Conservation (phyloP, 2,113 vertebrate species). For the Meleagris gallopavo region DNA sequence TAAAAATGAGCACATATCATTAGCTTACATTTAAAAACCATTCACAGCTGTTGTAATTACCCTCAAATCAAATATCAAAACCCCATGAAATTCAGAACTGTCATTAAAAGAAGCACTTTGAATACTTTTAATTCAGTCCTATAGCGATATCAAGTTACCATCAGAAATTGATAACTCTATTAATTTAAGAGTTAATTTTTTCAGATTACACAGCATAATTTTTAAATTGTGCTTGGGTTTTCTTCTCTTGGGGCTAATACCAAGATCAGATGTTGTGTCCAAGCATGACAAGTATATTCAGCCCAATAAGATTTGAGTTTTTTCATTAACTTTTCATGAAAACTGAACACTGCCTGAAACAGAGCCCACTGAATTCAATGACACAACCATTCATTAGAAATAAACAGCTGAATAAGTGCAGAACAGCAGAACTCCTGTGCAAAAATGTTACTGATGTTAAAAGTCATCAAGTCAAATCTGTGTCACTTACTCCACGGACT, state of each 20-base stretch:
- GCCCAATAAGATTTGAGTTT: not conserved
- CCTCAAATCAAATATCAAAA: conserved; percentile 5
- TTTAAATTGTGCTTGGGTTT: not conserved
- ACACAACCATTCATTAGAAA: not conserved
- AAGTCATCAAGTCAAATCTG: conserved; percentile 3
- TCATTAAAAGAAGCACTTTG: conserved; percentile 1
- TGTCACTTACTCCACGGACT: not conserved
- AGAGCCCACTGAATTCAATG: not conserved
- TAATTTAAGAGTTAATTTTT: not conserved
- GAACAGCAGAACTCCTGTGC: not conserved
- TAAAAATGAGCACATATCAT: not conserved
- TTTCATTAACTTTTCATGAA: conserved; percentile 11
- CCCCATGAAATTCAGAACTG: not conserved
- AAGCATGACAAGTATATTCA: not conserved
- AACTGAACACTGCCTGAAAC: not conserved
- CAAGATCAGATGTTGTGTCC: not conserved
- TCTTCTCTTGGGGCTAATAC: not conserved
- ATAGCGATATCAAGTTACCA: not conserved
- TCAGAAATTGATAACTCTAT: not conserved
- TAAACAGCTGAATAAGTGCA: not conserved
- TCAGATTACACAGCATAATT: not conserved
- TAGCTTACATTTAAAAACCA: not conserved
- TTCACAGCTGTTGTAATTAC: not conserved
- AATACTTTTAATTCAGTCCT: not conserved
- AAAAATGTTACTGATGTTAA: not conserved